These are phyloP conservation scores for Theristicus caerulescens DNA, from an alignment of 2,113 vertebrate genomes.

Conservation along the genomic window DNA sequence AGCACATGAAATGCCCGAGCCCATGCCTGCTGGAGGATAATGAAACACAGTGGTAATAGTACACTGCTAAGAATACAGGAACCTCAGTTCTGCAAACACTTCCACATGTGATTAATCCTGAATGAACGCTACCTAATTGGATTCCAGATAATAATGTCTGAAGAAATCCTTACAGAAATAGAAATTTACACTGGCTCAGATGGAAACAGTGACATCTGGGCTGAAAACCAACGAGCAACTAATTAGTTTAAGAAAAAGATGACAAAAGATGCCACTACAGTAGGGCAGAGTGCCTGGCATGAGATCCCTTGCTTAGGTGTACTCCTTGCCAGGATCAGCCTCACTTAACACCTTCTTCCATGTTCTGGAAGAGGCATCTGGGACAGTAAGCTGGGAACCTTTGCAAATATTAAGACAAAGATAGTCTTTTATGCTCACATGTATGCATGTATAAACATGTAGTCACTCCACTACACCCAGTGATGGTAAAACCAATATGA, in stretches of 20 bases:
- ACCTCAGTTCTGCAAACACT: neutral
- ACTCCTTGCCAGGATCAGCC: neutral
- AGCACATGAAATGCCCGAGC: neutral
- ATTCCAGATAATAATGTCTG: conserved; percentile 10
- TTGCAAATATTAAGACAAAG: neutral
- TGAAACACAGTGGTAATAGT: neutral
- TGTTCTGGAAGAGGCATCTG: neutral
- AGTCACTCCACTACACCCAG: neutral
- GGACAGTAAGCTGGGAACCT: neutral
- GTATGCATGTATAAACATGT: neutral
- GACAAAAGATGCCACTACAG: neutral
- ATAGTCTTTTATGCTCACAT: neutral
- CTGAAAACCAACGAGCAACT: conserved; percentile 17
- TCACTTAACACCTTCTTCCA: neutral
- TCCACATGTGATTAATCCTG: conserved; percentile 13
- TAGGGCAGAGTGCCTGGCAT: neutral
- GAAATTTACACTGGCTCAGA: neutral
- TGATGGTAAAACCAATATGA: neutral
- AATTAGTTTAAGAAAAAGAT: neutral
- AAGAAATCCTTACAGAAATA: conserved; percentile 41
- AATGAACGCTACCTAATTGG: neutral
- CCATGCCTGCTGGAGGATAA: neutral
- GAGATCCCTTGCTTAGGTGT: neutral
- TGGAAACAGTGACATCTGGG: conserved; percentile 10
- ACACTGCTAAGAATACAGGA: neutral